These are phyloP conservation scores for Tachystola acroxantha DNA, from an alignment of 2,888 invertebrate species.

Conservation along the genomic window DNA sequence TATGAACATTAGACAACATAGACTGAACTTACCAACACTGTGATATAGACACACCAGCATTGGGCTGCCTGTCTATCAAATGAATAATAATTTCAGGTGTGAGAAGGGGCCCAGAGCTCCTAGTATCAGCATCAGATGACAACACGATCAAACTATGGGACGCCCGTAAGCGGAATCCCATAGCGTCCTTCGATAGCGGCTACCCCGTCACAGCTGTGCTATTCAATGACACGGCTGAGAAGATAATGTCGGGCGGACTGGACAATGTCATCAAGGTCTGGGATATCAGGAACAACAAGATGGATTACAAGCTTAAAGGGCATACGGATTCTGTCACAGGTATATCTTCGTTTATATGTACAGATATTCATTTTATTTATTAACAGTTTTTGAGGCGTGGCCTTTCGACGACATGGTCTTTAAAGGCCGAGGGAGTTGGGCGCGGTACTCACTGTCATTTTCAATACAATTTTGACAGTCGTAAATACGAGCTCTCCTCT, in stretches of 20 bases:
- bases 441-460: no score
- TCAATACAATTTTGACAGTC: no score
- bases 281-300: conserved; percentile 94
- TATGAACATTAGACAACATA: no score
- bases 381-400: no score
- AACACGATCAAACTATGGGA: conserved; percentile 96
- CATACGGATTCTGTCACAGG: conserved; percentile 97
- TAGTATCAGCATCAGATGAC: conserved; percentile 97
- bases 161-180: conserved; percentile 89
- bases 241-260: conserved; percentile 95
- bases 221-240: conserved; percentile 97
- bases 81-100: no score
- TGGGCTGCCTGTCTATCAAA: no score
- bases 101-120: conserved; percentile 91
- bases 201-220: conserved; percentile 92
- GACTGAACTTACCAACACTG: no score
- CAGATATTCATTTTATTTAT: no score
- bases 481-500: no score
- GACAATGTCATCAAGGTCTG: conserved; percentile 99
- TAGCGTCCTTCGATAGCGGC: conserved; percentile 83
- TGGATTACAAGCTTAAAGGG: conserved; percentile 91
- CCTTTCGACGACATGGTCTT: no score
- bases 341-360: conserved; percentile 19
- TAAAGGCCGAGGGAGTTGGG: no score
- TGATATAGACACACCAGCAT: no score